Percentiles rank a stretch among this genome's conserved stretches.
Evolutionary conservation across 1,140 invertebrate genomes (phyloP).

Genomic region (Coptotermes formosanus): DNA sequence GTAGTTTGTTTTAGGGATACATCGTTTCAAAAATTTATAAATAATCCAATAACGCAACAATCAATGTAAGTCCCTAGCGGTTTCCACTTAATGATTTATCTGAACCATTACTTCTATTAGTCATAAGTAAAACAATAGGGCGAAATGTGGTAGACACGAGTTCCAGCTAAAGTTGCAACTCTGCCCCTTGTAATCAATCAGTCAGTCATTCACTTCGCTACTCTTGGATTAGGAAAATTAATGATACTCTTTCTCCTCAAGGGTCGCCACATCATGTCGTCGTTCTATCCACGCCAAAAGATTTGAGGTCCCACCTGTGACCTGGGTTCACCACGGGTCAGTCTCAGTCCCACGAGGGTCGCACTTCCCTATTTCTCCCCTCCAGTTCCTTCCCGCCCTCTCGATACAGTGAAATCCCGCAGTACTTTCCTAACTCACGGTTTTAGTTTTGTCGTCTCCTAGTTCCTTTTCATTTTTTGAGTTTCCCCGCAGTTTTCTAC

Average conservation of each 20-base stretch:
- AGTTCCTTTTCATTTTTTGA: slow-evolving; percentile 14
- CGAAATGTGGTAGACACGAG: background rate
- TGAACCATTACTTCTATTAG: too few relatives aligned
- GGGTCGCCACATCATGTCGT: background rate
- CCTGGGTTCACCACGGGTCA: background rate
- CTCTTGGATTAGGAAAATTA: background rate
- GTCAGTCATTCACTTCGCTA: background rate
- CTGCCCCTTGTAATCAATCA: background rate
- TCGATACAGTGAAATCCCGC: too few relatives aligned
- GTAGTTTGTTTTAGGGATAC: too few relatives aligned
- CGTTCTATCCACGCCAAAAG: background rate
- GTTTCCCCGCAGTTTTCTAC: background rate
- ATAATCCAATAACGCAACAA: too few relatives aligned
- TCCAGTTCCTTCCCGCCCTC: background rate
- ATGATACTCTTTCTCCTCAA: background rate
- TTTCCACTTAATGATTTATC: too few relatives aligned
- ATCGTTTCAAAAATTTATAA: too few relatives aligned
- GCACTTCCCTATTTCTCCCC: background rate
- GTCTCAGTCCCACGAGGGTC: background rate
- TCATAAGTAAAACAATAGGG: background rate
- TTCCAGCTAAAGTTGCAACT: background rate
- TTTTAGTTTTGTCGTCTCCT: slow-evolving; percentile 12
- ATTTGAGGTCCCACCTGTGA: slow-evolving; percentile 8
- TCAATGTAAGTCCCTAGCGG: too few relatives aligned
- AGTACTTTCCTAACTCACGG: background rate